Conservation (phyloP, 2,113 vertebrate species). For the Phalacrocorax brasilianus region DNA sequence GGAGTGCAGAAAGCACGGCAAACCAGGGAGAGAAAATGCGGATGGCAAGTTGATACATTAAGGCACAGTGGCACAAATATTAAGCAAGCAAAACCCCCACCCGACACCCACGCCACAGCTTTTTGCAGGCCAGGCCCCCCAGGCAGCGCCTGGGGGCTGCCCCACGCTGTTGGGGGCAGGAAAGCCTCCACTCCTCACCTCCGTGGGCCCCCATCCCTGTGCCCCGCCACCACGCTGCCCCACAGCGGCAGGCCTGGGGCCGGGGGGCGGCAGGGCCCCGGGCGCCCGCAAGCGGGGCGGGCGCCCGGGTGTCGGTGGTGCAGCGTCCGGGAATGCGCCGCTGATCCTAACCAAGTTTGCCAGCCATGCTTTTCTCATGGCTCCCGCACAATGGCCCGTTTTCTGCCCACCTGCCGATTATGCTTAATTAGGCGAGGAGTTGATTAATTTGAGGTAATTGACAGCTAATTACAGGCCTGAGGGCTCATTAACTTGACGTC, state of each 20-base stretch:
- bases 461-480: slow-evolving; percentile 96
- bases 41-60: accelerated
- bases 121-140: not conserved
- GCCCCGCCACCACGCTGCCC: not conserved
- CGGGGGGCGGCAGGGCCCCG: not conserved
- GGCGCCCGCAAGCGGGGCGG: not conserved
- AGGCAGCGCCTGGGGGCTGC: not conserved
- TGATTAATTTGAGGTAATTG: slow-evolving; percentile 99
- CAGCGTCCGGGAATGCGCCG: slow-evolving; percentile 69
- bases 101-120: accelerated
- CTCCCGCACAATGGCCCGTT: slow-evolving; percentile 86
- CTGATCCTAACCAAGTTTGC: slow-evolving; percentile 89
- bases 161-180: not conserved
- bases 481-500: slow-evolving; percentile 93
- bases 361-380: slow-evolving; percentile 93
- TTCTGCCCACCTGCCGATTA: slow-evolving; percentile 92
- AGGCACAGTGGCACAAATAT: accelerated
- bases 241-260: not conserved
- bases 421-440: slow-evolving; percentile 99
- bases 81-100: not conserved
- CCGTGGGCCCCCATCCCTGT: not conserved
- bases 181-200: not conserved
- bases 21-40: not conserved
- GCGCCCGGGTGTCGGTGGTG: slow-evolving; percentile 50
- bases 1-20: not conserved